Evolutionary conservation across 2,113 vertebrate genomes (phyloP).

Genomic region (Anguilla rostrata): DNA sequence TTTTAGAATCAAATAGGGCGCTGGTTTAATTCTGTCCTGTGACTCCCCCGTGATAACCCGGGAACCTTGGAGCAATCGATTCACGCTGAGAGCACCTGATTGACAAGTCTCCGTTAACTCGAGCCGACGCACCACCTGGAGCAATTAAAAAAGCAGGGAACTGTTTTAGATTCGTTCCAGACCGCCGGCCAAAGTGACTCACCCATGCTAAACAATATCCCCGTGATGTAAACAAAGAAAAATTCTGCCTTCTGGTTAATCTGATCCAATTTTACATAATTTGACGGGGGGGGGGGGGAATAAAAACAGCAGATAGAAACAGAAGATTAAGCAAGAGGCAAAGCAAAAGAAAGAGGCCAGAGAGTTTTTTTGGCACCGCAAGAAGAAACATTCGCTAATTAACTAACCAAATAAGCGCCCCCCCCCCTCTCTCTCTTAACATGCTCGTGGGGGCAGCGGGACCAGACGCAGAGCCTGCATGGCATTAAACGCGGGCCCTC

Average conservation of each 20-base stretch:
- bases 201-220: conserved; percentile 35
- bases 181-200: conserved; percentile 34
- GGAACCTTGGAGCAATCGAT: conserved; percentile 24
- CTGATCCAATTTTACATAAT: conserved; percentile 29
- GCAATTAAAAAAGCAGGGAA: conserved; percentile 33
- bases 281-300: conserved; percentile 23
- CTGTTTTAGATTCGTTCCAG: conserved; percentile 36
- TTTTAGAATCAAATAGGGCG: conserved; percentile 1
- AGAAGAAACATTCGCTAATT: conserved; percentile 41
- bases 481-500: conserved; percentile 32
- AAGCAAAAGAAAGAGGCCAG: not conserved
- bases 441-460: conserved; percentile 8
- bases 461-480: conserved; percentile 25
- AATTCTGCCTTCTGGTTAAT: conserved; percentile 32
- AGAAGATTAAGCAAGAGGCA: not conserved
- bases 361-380: conserved; percentile 16
- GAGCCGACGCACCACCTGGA: conserved; percentile 42
- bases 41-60: conserved; percentile 26
- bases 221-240: conserved; percentile 28
- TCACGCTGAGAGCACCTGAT: conserved; percentile 1
- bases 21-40: not conserved
- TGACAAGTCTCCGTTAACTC: conserved; percentile 35
- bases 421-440: not conserved
- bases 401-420: conserved; percentile 39
- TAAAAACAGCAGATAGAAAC: too few relatives aligned